These are phyloP conservation scores for Aurelia sp. DNA, from an alignment of 30 jellyfish, hydroid and myxozoan genomes.

Conservation along the genomic window DNA sequence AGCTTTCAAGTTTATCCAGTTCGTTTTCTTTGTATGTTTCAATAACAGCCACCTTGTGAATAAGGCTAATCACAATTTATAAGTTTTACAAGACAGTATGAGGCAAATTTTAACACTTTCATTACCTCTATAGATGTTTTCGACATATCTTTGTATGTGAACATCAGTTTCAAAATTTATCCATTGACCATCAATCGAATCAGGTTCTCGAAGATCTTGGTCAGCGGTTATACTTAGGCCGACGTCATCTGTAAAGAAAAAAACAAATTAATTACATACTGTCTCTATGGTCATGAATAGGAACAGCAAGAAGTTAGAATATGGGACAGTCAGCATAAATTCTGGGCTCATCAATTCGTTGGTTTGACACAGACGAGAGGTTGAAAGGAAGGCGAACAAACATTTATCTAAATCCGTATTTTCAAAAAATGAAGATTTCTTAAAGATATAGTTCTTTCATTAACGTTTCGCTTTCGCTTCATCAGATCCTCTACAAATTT, in stretches of 20 bases:
- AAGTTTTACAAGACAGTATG: background rate
- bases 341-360: too few relatives aligned
- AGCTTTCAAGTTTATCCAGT: too few relatives aligned
- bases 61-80: background rate
- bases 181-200: background rate
- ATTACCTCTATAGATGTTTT: conserved; percentile 31
- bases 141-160: conserved; percentile 35
- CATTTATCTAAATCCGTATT: too few relatives aligned
- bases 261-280: background rate
- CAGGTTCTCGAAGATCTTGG: conserved; percentile 37
- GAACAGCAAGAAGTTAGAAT: background rate
- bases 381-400: too few relatives aligned
- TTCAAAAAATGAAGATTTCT: too few relatives aligned
- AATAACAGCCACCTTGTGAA: too few relatives aligned
- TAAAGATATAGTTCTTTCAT: too few relatives aligned
- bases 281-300: background rate
- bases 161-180: conserved; percentile 13
- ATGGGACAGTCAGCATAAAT: too few relatives aligned
- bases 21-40: too few relatives aligned
- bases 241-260: conserved; percentile 16
- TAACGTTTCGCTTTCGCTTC: too few relatives aligned
- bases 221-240: conserved; percentile 40
- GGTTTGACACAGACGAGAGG: too few relatives aligned
- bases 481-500: too few relatives aligned
- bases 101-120: background rate